Base-by-base conservation (phyloP, 2,113 vertebrate species). In the Syrrhaptes paradoxus region DNA sequence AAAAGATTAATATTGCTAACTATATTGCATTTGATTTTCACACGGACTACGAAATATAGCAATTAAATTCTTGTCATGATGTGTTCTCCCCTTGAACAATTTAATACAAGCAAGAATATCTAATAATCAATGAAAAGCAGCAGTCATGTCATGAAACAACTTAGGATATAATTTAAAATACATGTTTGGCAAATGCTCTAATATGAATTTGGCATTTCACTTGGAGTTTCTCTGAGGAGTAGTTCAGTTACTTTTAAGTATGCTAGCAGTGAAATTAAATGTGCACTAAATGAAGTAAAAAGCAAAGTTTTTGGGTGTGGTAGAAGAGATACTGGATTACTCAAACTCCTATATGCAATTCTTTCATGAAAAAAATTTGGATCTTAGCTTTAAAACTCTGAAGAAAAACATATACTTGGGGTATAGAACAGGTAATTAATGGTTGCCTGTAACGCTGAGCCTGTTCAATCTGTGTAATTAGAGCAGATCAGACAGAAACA, bases 361-460 rank as follows among this genome's bases (percentile, higher is more conserved):
- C 34, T 86, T 96, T 59, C 29, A 73, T 8, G 8, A 46, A 51
- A 59, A 83, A 5, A 34, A 62, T 97, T 89, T 86, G 48, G 71
- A 86, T 49, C 57, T 96, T 95, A 94, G 83, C 74, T 96, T 92
- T 91, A 95, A 95, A 97, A 94, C 48, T 74, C 91, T 63, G 49
- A 86, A 78, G 76, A 74, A 96, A 95, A 96, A 91, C 81, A 89
- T 48, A 78, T 46, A 83, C 80, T 97, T 96, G 61, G 55, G 49
- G 77, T 96, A 95, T 72, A 87, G 91, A 97, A 94, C 85, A 96
- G 90, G 94, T 98, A 97, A 98, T 97, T 98, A 97, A 94, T 41
- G 94, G 96, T 97, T 98, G 97, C 85, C 85, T 96, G 13, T 97
- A 96, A 93, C 91, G 91, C 38, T 72, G 76, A 97, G 71, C 89